Base-by-base conservation (phyloP, 2,888 invertebrate genomes). In the Stramonita haemastoma region DNA sequence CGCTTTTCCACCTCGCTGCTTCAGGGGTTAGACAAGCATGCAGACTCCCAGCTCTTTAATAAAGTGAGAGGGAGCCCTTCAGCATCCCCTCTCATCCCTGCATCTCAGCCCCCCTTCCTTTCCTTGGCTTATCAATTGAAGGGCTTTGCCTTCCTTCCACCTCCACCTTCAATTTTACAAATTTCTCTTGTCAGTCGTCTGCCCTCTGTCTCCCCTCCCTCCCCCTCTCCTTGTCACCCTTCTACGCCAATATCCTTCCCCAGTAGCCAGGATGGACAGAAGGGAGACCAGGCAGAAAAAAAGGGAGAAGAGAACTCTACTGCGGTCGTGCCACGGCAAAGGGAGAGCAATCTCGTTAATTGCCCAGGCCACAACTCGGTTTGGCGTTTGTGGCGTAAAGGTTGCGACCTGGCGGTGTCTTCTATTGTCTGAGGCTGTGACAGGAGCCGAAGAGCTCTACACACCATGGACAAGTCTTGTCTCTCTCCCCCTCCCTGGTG, bases 141-240 rank as follows among this genome's bases (percentile, higher is more conserved):
- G 60, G 88, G 70, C 73, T 73, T 0, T 73, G 26, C 79, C 13
- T 56, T 32, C 85, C 73, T 66, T 22, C 60, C 36, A 70, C 60
- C 89, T 46, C 46, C 60, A 46, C 66, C 29, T 89, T 81, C 89
- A 85, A 89, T 89, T 89, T 89, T 89, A 89, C 89, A 89, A 89
- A 89, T 89, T 89, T 89, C 89, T 89, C 89, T 89, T 90, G 91
- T 91, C 91, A 91, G 73, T 90, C 86, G 34, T 89, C 90, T 46
- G 77, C 34, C 81, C 83, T 73, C 84, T 88, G 85, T 85, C 84
- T 90, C n/a, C n/a, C n/a, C n/a, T n/a, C 34, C 81, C 83, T 73
- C 84, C 86, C 85, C 79, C 84, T 90, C 89, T 77, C 86, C 87
- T 87, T 89, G 89, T 88, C 81, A 89, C 87, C 89, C 46, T 8